Evolutionary conservation across 2,797 vertebrate genomes (phyloP).

Genomic region (Rhynchonycteris naso): DNA sequence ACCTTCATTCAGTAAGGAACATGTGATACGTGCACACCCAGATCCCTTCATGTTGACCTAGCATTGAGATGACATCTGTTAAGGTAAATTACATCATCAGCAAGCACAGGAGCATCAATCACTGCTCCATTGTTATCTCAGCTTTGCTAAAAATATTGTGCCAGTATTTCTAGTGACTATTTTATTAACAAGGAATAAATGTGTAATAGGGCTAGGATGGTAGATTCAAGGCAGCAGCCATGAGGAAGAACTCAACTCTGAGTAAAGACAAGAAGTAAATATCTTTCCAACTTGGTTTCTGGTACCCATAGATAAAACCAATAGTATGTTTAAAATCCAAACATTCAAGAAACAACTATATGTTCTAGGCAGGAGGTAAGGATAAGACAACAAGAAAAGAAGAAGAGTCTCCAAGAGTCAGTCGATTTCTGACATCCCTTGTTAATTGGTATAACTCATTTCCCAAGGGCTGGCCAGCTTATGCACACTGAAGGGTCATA

Average conservation of each 20-base stretch:
- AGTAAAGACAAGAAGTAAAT: background rate
- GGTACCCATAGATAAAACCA: background rate
- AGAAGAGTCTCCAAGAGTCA: background rate
- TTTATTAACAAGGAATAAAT: background rate
- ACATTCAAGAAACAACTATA: background rate
- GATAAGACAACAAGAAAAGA: background rate
- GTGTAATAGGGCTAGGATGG: background rate
- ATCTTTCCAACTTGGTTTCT: background rate
- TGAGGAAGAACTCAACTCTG: background rate
- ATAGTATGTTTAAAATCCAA: background rate
- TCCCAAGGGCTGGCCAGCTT: background rate
- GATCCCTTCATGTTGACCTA: background rate
- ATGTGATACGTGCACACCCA: background rate
- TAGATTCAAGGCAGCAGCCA: background rate
- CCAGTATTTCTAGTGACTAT: background rate
- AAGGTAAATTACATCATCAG: background rate
- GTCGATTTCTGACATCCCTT: background rate
- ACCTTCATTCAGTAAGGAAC: background rate
- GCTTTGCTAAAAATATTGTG: background rate
- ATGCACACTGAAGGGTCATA: background rate
- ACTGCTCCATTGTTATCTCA: background rate
- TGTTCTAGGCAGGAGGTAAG: background rate
- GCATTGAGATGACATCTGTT: background rate
- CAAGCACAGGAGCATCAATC: background rate
- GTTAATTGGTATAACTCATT: background rate